Percentiles rank a stretch among this genome's conserved stretches.
Evolutionary conservation across 2,888 invertebrate genomes (phyloP).

Genomic region (Ferdinandea cuprea): DNA sequence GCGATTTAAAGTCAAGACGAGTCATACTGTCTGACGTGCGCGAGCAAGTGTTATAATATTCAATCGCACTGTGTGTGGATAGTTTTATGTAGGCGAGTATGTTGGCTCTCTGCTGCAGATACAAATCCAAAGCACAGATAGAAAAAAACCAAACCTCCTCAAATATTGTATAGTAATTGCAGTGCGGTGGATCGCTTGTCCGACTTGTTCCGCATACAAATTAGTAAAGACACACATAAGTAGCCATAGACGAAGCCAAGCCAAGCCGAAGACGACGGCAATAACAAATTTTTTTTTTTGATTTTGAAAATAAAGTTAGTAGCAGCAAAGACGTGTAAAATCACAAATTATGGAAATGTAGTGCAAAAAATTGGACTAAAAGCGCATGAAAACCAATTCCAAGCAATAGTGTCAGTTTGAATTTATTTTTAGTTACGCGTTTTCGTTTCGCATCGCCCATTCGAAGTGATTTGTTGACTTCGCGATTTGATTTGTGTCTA

Average conservation of each 20-base stretch:
- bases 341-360: slow-evolving; percentile 59
- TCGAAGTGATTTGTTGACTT: slow-evolving; percentile 8
- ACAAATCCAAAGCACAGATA: slow-evolving; percentile 12
- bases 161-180: slow-evolving; percentile 69
- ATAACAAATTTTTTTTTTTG: no score
- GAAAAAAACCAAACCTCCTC: slow-evolving; percentile 41
- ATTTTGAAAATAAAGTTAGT: slow-evolving; percentile 21
- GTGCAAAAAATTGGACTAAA: slow-evolving; percentile 53
- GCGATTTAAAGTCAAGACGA: slow-evolving; percentile 71
- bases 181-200: slow-evolving; percentile 66
- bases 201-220: slow-evolving; percentile 72
- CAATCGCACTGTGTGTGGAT: slow-evolving; percentile 19
- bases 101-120: slow-evolving; percentile 34
- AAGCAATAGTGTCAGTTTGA: slow-evolving; percentile 41
- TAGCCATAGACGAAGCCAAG: slow-evolving; percentile 7
- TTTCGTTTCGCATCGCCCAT: slow-evolving; percentile 28
- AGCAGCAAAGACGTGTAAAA: slow-evolving; percentile 37
- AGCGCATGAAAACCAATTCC: slow-evolving; percentile 51
- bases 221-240: slow-evolving; percentile 15
- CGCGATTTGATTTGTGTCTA: neutral
- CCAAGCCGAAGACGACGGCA: neutral
- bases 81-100: slow-evolving; percentile 57
- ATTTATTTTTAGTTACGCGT: slow-evolving; percentile 36
- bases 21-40: slow-evolving; percentile 68
- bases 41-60: slow-evolving; percentile 67